These are phyloP conservation scores for Antitype chi DNA, from an alignment of 2,888 invertebrate species.

Conservation along the genomic window DNA sequence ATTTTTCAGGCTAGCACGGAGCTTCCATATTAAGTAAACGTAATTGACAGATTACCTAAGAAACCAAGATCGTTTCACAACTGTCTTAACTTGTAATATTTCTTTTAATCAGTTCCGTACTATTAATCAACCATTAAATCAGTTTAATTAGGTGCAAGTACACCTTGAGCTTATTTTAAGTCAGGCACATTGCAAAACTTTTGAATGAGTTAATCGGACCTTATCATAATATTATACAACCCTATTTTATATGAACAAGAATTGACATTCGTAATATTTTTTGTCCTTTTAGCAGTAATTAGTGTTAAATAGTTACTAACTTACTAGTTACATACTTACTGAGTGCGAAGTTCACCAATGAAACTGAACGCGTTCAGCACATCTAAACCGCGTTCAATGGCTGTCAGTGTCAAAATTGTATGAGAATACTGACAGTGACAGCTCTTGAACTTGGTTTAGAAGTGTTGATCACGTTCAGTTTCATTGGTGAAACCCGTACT, in stretches of 20 bases:
- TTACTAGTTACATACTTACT: not conserved
- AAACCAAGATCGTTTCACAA: conserved; percentile 24
- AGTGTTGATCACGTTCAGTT: too few species aligned
- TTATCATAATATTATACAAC: conserved; percentile 9
- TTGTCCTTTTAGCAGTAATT: not conserved
- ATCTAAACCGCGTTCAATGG: too few species aligned
- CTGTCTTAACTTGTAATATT: conserved; percentile 37
- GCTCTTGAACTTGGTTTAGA: too few species aligned
- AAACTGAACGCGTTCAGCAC: too few species aligned
- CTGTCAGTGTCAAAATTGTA: too few species aligned
- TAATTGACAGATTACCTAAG: conserved; percentile 8
- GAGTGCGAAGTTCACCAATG: too few species aligned
- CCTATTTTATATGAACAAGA: not conserved
- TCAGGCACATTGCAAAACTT: conserved; percentile 41
- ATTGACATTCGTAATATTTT: not conserved
- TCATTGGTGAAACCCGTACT: not conserved
- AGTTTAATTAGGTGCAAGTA: conserved; percentile 61
- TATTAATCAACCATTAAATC: conserved; percentile 60
- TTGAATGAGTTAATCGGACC: conserved; percentile 8
- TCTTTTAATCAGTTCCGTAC: conserved; percentile 42
- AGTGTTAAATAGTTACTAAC: too few species aligned
- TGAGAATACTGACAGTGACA: too few species aligned
- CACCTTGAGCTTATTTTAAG: conserved; percentile 59
- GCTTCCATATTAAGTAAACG: conserved; percentile 1
- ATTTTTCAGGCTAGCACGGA: too few species aligned